Percentiles rank a stretch among this genome's conserved stretches.
These are phyloP conservation scores for Autographa pulchrina DNA, from an alignment of 2,888 invertebrate species.

Conservation along the genomic window DNA sequence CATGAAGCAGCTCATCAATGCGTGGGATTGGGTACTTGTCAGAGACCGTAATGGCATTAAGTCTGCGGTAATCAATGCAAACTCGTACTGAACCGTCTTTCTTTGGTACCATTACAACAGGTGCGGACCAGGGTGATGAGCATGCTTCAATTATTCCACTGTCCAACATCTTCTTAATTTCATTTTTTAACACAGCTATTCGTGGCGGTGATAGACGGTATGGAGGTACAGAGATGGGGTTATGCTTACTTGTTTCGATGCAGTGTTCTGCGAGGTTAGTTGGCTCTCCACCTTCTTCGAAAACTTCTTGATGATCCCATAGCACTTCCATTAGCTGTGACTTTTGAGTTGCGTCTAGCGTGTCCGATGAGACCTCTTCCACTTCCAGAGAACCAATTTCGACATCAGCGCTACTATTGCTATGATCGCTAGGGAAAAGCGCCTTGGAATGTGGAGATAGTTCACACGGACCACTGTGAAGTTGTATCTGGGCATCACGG, in stretches of 20 bases:
- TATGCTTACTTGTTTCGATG: conserved; percentile 29
- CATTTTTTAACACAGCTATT: not conserved
- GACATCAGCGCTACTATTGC: not conserved
- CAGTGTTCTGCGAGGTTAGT: conserved; percentile 22
- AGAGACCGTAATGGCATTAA: conserved; percentile 16
- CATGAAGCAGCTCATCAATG: conserved; percentile 18
- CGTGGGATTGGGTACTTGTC: conserved; percentile 23
- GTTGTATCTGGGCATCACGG: conserved; percentile 10
- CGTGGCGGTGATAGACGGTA: not conserved
- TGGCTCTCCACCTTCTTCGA: conserved; percentile 5
- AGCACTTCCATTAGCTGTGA: conserved; percentile 9
- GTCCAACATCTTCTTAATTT: conserved; percentile 10
- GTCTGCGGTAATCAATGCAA: conserved; percentile 61
- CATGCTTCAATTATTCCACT: conserved; percentile 13
- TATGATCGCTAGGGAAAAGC: not conserved
- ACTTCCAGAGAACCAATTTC: not conserved
- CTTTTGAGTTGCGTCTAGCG: not conserved
- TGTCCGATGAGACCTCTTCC: too few species aligned
- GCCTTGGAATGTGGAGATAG: conserved; percentile 5
- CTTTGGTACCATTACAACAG: conserved; percentile 70
- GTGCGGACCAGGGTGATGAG: conserved; percentile 66
- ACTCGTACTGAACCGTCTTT: conserved; percentile 60
- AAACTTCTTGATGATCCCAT: conserved; percentile 14
- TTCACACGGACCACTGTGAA: not conserved
- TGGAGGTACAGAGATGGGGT: conserved; percentile 11